These are phyloP conservation scores for Erebia aethiops DNA, from an alignment of 2,888 invertebrate species.

Conservation along the genomic window DNA sequence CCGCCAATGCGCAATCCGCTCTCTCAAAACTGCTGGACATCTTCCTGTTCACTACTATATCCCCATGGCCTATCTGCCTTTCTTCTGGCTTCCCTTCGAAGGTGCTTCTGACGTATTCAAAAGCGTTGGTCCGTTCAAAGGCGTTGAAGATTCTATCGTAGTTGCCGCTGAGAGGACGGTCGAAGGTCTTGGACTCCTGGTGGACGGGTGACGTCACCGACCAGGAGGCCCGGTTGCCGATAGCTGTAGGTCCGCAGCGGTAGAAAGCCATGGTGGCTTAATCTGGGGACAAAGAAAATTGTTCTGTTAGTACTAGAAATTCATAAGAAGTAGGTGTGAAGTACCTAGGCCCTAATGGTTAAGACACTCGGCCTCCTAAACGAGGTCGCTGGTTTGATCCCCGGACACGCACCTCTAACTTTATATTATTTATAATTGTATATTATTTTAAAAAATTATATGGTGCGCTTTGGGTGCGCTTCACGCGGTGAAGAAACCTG, in stretches of 20 bases:
- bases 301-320: constrained; percentile 3
- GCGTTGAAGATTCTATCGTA: constrained; percentile 79
- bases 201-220: constrained; percentile 66
- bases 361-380: too few species aligned
- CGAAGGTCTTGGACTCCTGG: constrained; percentile 61
- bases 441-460: too few species aligned
- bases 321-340: neutral
- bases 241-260: constrained; percentile 74
- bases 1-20: constrained; percentile 78
- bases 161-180: constrained; percentile 74
- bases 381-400: too few species aligned
- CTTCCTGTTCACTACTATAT: constrained; percentile 73
- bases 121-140: constrained; percentile 79
- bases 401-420: too few species aligned
- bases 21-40: constrained; percentile 76
- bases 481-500: too few species aligned
- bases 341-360: too few species aligned
- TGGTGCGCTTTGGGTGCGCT: too few species aligned
- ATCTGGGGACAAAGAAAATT: constrained; percentile 50
- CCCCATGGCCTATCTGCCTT: constrained; percentile 66
- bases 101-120: constrained; percentile 65
- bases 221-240: constrained; percentile 83
- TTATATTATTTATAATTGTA: too few species aligned
- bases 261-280: constrained; percentile 69
- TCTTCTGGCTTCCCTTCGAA: constrained; percentile 59